Conservation (phyloP, 2,888 invertebrate genomes). For the Platerodrilus igneus region DNA sequence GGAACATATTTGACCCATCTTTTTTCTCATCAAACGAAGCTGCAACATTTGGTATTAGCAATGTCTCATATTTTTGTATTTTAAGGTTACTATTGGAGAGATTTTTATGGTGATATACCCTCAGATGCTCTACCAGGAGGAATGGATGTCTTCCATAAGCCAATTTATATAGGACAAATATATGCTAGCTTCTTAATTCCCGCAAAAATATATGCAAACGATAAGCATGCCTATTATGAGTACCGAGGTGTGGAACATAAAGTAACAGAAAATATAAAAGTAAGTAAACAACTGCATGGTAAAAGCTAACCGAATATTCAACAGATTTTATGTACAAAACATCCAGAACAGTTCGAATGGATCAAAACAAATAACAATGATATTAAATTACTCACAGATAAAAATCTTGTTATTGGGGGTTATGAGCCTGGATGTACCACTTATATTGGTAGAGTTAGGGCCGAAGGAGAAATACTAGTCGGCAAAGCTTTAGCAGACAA, state of each 20-base stretch:
- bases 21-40: no score
- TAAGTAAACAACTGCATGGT: background rate
- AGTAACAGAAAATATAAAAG: constrained; percentile 12
- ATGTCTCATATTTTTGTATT: background rate
- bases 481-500: constrained; percentile 13
- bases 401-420: constrained; percentile 10
- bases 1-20: no score
- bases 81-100: constrained; percentile 8
- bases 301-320: constrained; percentile 1
- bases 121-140: constrained; percentile 2
- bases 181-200: constrained; percentile 8
- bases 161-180: constrained; percentile 7
- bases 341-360: constrained; percentile 15
- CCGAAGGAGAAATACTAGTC: constrained; percentile 7
- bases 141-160: background rate
- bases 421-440: constrained; percentile 10
- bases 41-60: no score
- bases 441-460: constrained; percentile 10
- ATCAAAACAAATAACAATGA: constrained; percentile 5
- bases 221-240: constrained; percentile 12
- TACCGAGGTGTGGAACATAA: constrained; percentile 2
- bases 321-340: constrained; percentile 13
- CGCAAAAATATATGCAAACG: constrained; percentile 11
- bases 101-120: constrained; percentile 3
- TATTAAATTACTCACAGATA: constrained; percentile 6